Evolutionary conservation across 2,888 invertebrate genomes (phyloP), one percentile per base, ranked within the genome.

Genomic region (Odontocolon sp.): DNA sequence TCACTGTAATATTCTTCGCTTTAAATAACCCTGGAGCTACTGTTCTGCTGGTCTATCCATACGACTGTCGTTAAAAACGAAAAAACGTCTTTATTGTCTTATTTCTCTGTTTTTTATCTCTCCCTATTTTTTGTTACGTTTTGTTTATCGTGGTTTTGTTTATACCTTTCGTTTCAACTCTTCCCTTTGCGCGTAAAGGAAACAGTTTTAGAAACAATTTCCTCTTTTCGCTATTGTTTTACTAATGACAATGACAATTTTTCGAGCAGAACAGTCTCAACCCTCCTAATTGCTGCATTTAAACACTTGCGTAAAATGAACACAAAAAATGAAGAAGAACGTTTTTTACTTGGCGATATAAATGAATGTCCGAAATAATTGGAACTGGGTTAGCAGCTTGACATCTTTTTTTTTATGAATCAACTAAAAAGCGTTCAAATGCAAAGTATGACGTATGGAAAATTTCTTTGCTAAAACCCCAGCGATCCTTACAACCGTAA

Each of bases 231-330:
- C 33, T 47, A 11, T 63, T 63, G 31, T 45, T 45, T 45, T n/a
- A 42, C 16, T 11, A 45, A 6, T 33, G 18, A 54, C 21, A 63
- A 47, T 47, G 31, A 31, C 63, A 63, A 45, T 63, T 63, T 63
- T 16, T 31, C 14, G 36, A 21, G 42, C 11, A 4, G 42, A 8
- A 23, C 11, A 23, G 42, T 45, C 23, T 31, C 21, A 8, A 31
- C 31, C 28, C 18, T 26, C 28, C 8, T 47, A 45, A 63, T 63
- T 54, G 18, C 33, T 33, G 54, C n/a, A 31, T 28, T 42, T 33
- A 31, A 14, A 63, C 36, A 31, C 9, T 33, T 31, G 18, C 42
- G 21, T 21, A 57, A 57, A 38, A 21, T 11, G 21, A 6, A 57
- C 23, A 31, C 14, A 26, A 47, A 47, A 63, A 31, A 11, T 6